Percentiles rank a stretch among this genome's conserved stretches.
Evolutionary conservation across 2,888 invertebrate genomes (phyloP).

Genomic region (Aleiodes testaceus): DNA sequence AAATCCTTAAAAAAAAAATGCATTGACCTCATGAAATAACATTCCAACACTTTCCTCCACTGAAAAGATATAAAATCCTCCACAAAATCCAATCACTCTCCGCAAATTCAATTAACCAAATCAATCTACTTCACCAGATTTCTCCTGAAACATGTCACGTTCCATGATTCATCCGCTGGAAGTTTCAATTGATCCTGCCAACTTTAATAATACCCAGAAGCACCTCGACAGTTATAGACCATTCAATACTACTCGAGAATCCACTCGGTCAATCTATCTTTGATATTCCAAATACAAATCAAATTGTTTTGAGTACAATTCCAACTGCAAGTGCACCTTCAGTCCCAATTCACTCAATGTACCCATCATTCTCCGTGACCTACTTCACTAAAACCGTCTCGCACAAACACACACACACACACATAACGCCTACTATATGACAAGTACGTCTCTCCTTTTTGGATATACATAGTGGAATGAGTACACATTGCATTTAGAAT

Average conservation of each 20-base stretch:
- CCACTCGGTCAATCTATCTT: conserved; percentile 15
- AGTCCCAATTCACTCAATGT: neutral
- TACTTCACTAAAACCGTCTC: conserved; percentile 21
- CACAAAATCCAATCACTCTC: neutral
- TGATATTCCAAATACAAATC: neutral
- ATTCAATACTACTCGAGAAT: neutral
- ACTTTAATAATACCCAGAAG: conserved; percentile 4
- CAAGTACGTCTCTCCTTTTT: neutral
- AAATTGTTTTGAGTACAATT: neutral
- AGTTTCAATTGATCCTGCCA: neutral
- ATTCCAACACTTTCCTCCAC: no score
- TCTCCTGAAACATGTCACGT: neutral
- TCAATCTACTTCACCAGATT: conserved; percentile 2
- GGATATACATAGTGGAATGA: neutral
- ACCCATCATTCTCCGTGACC: conserved; percentile 18
- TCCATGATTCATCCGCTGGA: conserved; percentile 8
- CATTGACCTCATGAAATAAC: no score
- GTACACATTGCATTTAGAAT: conserved; percentile 7
- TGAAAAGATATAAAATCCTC: neutral
- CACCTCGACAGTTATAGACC: neutral
- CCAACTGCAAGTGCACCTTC: neutral
- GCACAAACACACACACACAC: neutral
- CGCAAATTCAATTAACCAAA: conserved; percentile 8
- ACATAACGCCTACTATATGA: neutral
- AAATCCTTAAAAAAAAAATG: no score